Evolutionary conservation across 92 coral and sea anemone genomes (phyloP).

Genomic region (Pocillopora meandrina): DNA sequence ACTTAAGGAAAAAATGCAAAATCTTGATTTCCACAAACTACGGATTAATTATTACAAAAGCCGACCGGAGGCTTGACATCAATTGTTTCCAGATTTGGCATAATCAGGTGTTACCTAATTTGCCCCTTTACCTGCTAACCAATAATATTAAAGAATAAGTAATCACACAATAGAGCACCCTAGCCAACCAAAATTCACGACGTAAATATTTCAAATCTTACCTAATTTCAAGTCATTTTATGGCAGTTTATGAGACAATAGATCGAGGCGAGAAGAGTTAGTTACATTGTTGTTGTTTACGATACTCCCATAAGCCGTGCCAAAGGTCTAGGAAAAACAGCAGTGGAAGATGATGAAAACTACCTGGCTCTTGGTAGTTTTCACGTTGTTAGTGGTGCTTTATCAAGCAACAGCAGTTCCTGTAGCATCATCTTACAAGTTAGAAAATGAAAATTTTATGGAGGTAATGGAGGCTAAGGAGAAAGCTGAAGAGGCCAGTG

Average conservation of each 20-base stretch:
- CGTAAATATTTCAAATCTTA: constrained; percentile 62
- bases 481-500: constrained; percentile 54
- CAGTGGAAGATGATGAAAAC: constrained; percentile 62
- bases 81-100: constrained; percentile 33
- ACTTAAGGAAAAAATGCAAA: neutral
- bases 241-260: constrained; percentile 71
- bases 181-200: constrained; percentile 41
- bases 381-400: constrained; percentile 58
- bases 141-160: constrained; percentile 24
- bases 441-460: constrained; percentile 57
- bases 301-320: constrained; percentile 23
- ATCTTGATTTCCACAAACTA: neutral
- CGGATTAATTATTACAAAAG: neutral
- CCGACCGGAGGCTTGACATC: neutral
- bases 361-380: constrained; percentile 76
- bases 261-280: constrained; percentile 30
- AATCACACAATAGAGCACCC: constrained; percentile 53
- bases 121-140: constrained; percentile 20
- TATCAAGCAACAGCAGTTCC: constrained; percentile 73
- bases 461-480: constrained; percentile 54
- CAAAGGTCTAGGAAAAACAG: constrained; percentile 27
- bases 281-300: constrained; percentile 51
- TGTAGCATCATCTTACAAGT: constrained; percentile 45
- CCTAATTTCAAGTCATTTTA: constrained; percentile 71
- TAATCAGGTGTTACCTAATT: constrained; percentile 22